Evolutionary conservation across 2,113 vertebrate genomes (phyloP).

Genomic region (Vulpes ferrilata): DNA sequence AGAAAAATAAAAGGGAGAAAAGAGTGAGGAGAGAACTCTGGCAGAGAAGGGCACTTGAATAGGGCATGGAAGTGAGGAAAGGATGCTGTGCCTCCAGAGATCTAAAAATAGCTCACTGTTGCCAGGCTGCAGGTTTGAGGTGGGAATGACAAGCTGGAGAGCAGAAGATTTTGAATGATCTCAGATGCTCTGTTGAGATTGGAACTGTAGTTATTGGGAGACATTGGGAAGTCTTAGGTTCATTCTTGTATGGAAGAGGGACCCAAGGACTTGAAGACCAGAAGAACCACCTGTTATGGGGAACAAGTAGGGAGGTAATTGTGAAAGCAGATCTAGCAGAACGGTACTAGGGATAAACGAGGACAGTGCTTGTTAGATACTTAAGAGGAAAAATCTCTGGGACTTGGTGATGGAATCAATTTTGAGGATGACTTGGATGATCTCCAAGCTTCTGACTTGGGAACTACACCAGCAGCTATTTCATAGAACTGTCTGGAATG

Average conservation of each 20-base stretch:
- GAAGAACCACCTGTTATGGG: not conserved
- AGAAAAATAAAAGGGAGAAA: not conserved
- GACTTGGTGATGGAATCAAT: not conserved
- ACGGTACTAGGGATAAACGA: not conserved
- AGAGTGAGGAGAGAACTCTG: not conserved
- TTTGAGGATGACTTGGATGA: not conserved
- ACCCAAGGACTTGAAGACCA: not conserved
- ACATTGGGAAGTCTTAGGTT: not conserved
- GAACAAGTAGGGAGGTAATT: not conserved
- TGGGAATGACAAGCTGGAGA: not conserved
- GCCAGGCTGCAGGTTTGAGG: not conserved
- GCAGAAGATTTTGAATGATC: conserved; percentile 6
- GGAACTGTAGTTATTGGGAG: conserved; percentile 20
- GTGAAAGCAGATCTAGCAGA: not conserved
- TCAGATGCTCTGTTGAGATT: not conserved
- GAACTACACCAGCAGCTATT: not conserved
- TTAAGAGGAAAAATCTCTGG: not conserved
- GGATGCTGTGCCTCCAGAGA: not conserved
- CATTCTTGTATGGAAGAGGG: not conserved
- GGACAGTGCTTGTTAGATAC: not conserved
- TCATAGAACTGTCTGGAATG: not conserved
- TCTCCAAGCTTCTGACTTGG: not conserved
- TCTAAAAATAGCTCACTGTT: not conserved
- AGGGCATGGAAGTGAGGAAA: not conserved
- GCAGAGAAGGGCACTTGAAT: not conserved